Evolutionary conservation across 1,140 invertebrate genomes (phyloP).

Genomic region (Chionoecetes opilio): DNA sequence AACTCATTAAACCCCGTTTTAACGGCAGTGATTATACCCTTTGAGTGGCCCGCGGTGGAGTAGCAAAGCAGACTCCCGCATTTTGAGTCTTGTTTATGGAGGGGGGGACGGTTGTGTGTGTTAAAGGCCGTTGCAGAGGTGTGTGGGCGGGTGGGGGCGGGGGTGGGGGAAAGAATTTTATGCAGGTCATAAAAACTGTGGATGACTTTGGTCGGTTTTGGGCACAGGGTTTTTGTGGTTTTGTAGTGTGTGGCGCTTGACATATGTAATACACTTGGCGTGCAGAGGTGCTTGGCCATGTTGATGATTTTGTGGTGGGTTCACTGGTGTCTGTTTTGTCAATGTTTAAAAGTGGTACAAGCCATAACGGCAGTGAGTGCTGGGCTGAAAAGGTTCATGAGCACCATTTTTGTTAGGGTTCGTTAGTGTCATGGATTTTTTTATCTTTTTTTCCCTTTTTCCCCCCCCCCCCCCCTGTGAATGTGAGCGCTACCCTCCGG

Average conservation of each 20-base stretch:
- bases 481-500: too few species aligned
- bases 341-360: not conserved
- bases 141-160: not conserved
- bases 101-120: not conserved
- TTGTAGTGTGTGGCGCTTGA: not conserved
- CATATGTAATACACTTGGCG: too few species aligned
- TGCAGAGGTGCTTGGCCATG: not conserved
- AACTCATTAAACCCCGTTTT: slow-evolving; percentile 31
- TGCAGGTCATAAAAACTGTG: not conserved
- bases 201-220: not conserved
- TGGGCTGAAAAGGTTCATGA: not conserved
- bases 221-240: not conserved
- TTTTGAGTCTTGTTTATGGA: slow-evolving; percentile 31
- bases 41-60: slow-evolving; percentile 36
- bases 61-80: slow-evolving; percentile 43
- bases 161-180: not conserved
- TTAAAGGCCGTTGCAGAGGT: not conserved
- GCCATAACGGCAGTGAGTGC: not conserved
- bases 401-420: not conserved
- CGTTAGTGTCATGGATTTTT: not conserved
- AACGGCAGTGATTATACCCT: slow-evolving; percentile 45
- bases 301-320: not conserved
- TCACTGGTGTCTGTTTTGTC: too few species aligned
- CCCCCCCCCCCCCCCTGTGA: not conserved
- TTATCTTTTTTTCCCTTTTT: not conserved